Base-by-base conservation (phyloP, 2,888 invertebrate genomes). In the Biston betularia region DNA sequence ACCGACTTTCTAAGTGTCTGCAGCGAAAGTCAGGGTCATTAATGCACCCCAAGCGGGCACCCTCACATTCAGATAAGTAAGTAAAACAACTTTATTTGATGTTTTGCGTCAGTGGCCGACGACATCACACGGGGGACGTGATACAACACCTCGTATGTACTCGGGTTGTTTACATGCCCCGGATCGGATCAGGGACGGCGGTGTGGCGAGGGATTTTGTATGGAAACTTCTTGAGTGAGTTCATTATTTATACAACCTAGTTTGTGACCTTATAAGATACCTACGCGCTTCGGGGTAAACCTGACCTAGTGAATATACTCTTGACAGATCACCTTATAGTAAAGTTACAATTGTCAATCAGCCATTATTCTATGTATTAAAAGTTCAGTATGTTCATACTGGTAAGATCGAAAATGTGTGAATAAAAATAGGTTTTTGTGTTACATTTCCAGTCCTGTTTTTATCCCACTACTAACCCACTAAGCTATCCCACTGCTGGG, bases 21-120 rank as follows among this genome's bases (percentile, higher is more conserved):
- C 75, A 70, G 56, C 59, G 54, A 70, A 71, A 76, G 75, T 78
- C 77, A 76, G 83, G 80, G 84, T 90, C 90, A 92, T 92, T 92
- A 92, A 91, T 91, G 92, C 92, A 92, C 92, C 92, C 91, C 79
- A 76, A 63, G 76, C 76, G 66, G 76, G 79, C 78, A 81, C 86
- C 85, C 85, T 80, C 82, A 79, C 84, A 54, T 63, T 63, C 63
- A 84, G 90, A 90, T 90, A 90, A 88, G 88, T 89, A 88, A 91
- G 90, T 91, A 90, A 91, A 90, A 92, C 90, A 92, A 92, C 90
- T 90, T 92, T 92, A 93, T 93, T 93, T 92, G 92, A 92, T 92
- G 91, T 90, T 87, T 73, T 81, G 83, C 84, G 85, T 83, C 86
- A 85, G 80, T 82, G 84, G 87, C 79, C 80, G 82, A 71, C 81